phyloP scores from a whole-genome alignment of 2,113 vertebrate genomes.

The Excalfactoria chinensis region DNA sequence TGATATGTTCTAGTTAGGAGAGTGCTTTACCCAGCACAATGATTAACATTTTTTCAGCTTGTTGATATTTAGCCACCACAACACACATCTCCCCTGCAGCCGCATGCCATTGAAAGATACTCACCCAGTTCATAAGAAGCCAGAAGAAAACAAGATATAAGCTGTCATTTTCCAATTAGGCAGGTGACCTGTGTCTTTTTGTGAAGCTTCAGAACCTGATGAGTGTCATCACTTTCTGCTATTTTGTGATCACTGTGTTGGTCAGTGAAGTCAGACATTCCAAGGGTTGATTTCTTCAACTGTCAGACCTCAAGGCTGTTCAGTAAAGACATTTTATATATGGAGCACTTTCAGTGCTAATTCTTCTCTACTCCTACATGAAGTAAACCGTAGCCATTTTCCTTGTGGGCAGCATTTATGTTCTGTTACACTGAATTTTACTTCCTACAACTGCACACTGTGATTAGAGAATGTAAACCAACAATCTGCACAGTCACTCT shows the following conservation, averaged over 20 bases:
- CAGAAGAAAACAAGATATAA: not conserved
- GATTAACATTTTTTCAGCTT: not conserved
- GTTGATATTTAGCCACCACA: not conserved
- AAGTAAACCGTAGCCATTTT: not conserved
- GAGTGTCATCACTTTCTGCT: not conserved
- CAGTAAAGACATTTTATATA: not conserved
- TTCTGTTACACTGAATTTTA: not conserved
- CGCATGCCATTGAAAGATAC: not conserved
- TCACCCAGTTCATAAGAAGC: not conserved
- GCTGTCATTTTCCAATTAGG: not conserved
- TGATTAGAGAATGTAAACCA: not conserved
- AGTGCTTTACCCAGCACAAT: not conserved
- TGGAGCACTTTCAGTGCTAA: accelerated
- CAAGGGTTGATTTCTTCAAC: not conserved
- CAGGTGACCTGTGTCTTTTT: accelerated
- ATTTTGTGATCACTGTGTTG: not conserved
- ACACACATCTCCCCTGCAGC: accelerated
- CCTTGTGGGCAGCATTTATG: not conserved
- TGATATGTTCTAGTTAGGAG: not conserved
- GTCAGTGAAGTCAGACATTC: not conserved
- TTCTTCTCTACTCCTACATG: not conserved
- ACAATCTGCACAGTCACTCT: not conserved
- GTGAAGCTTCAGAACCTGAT: not conserved
- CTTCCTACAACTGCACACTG: not conserved
- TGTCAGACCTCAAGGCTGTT: not conserved